Conservation (phyloP, 2,888 invertebrate species). For the Leuctra nigra region DNA sequence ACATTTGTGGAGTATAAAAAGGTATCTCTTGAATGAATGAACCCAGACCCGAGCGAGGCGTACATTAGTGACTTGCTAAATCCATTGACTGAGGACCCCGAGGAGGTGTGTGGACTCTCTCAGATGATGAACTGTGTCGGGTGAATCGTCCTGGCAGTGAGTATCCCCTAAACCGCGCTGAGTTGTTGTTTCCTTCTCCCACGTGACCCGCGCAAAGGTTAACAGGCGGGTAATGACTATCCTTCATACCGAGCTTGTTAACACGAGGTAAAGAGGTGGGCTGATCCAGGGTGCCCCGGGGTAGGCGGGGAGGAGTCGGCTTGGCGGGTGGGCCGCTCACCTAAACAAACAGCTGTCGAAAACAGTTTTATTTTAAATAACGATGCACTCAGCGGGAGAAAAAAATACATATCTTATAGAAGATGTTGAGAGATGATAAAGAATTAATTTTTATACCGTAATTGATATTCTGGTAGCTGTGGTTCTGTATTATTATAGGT, state of each 20-base stretch:
- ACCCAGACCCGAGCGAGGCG: too few relatives aligned
- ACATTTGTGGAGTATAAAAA: too few relatives aligned
- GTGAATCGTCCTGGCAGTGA: conserved; percentile 25
- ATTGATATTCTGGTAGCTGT: conserved; percentile 12
- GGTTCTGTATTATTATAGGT: neutral
- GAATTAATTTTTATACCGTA: conserved; percentile 1
- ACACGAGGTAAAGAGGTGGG: conserved; percentile 22
- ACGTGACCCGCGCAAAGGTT: conserved; percentile 4
- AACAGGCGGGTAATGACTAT: conserved; percentile 30
- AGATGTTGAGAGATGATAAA: neutral
- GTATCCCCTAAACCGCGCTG: conserved; percentile 18
- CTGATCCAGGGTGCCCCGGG: conserved; percentile 21
- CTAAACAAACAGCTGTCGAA: conserved; percentile 26
- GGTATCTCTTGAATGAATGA: too few relatives aligned
- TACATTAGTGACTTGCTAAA: conserved; percentile 11
- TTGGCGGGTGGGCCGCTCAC: conserved; percentile 25
- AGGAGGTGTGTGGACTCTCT: neutral
- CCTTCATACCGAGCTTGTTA: conserved; percentile 26
- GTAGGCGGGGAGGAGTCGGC: conserved; percentile 19
- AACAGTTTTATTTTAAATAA: conserved; percentile 5
- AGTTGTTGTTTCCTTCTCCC: neutral
- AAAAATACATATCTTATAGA: conserved; percentile 5
- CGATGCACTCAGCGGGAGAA: neutral
- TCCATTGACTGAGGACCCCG: conserved; percentile 2
- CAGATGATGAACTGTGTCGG: neutral